phyloP scores from a whole-genome alignment of 2,113 vertebrate genomes.

The Mus musculus region GRCm39 chr6:102226001-102226500 shows the following conservation, averaged over 20 bases:
- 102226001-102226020: not conserved
- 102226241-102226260: conserved; percentile 42
- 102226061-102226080: conserved; percentile 52
- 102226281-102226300: not conserved
- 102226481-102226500: not conserved
- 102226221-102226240: not conserved
- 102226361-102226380: conserved; percentile 1
- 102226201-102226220: not conserved
- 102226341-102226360: conserved; percentile 37
- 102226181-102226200: conserved; percentile 38
- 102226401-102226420: conserved; percentile 4
- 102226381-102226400: not conserved
- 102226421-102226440: conserved; percentile 25
- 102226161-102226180: conserved; percentile 11
- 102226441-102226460: not conserved
- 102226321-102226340: conserved; percentile 34
- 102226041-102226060: conserved; percentile 44
- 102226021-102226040: not conserved
- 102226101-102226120: conserved; percentile 49
- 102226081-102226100: not conserved
- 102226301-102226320: conserved; percentile 36
- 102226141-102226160: conserved; percentile 45
- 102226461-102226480: conserved; percentile 65
- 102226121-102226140: conserved; percentile 62
- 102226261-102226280: not conserved